phyloP scores from a whole-genome alignment of 2,888 invertebrate species.

The Epinotia demarniana region DNA sequence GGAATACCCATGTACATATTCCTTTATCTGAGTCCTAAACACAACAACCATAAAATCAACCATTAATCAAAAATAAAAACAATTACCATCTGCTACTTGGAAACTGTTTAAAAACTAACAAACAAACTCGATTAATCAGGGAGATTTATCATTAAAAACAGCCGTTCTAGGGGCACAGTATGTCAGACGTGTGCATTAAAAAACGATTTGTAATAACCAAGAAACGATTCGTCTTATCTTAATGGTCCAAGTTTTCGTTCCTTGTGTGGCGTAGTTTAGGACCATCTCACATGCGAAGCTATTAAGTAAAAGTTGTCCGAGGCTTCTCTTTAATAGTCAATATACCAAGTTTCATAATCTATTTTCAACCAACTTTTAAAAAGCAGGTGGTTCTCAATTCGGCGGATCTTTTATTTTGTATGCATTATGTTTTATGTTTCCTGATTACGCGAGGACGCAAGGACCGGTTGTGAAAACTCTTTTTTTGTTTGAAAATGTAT shows the following conservation, averaged over 20 bases:
- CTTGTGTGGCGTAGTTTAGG: slow-evolving; percentile 35
- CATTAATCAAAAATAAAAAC: slow-evolving; percentile 25
- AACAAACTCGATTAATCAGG: slow-evolving; percentile 40
- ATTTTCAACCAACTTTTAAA: too few species aligned
- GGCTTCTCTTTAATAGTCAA: background rate
- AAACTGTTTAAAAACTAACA: slow-evolving; percentile 35
- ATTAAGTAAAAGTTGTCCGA: background rate
- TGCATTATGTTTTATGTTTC: too few species aligned
- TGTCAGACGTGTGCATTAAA: slow-evolving; percentile 42
- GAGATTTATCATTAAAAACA: slow-evolving; percentile 42
- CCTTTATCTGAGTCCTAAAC: background rate
- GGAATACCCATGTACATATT: background rate
- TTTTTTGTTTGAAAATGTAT: too few species aligned
- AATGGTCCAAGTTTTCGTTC: slow-evolving; percentile 42
- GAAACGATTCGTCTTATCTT: slow-evolving; percentile 43
- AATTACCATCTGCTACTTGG: slow-evolving; percentile 18
- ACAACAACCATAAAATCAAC: background rate
- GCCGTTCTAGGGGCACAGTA: slow-evolving; percentile 31
- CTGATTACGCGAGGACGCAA: too few species aligned
- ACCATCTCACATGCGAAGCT: slow-evolving; percentile 27
- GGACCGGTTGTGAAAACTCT: too few species aligned
- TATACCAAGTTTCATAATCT: background rate
- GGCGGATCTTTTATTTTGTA: too few species aligned
- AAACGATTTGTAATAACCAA: slow-evolving; percentile 44
- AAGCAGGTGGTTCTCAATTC: too few species aligned